These are phyloP conservation scores for Onychomys torridus DNA, from an alignment of 2,797 vertebrate genomes.

Conservation along the genomic window DNA sequence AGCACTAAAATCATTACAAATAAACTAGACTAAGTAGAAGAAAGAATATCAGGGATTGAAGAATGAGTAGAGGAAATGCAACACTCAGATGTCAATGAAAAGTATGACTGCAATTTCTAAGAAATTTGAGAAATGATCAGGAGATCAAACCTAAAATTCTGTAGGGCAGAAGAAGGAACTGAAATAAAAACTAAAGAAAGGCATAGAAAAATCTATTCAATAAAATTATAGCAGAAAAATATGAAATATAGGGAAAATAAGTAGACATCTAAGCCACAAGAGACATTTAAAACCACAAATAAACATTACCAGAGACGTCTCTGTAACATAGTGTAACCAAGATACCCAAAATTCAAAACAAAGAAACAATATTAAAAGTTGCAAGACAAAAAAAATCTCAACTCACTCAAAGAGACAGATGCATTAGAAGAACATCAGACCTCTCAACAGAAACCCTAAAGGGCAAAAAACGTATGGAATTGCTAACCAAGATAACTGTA, in stretches of 20 bases:
- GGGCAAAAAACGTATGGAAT: background rate
- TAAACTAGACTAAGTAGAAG: background rate
- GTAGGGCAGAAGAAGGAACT: background rate
- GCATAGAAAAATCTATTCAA: background rate
- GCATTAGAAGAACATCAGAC: background rate
- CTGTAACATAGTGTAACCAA: background rate
- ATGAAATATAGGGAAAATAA: background rate
- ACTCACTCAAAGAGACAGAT: background rate
- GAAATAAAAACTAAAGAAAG: background rate
- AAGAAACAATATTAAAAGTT: background rate
- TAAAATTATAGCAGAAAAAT: background rate
- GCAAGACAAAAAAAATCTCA: background rate
- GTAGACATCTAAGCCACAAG: background rate
- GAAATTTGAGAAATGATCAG: background rate
- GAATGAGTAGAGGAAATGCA: background rate
- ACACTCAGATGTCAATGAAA: background rate
- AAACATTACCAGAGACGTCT: background rate
- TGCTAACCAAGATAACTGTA: background rate
- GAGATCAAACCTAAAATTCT: background rate
- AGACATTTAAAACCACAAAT: background rate
- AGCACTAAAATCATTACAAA: background rate
- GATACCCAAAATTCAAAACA: background rate
- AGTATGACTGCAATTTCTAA: background rate
- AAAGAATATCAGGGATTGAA: background rate
- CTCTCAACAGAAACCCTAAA: background rate